Evolutionary conservation across 2,113 vertebrate genomes (phyloP).

Genomic region (Syngnathoides biaculeatus): DNA sequence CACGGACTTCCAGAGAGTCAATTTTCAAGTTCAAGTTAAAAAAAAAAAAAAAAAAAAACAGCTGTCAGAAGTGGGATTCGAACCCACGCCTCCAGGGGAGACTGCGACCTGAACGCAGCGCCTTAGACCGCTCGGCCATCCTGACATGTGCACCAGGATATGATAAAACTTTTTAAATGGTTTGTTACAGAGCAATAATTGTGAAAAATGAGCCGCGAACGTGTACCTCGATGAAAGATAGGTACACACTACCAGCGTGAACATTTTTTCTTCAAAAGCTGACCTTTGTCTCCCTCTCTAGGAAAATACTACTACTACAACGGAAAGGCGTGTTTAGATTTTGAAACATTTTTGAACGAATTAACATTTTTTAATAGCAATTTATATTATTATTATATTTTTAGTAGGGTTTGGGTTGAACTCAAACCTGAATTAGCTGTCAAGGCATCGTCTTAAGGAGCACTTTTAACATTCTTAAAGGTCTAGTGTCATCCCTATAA

Average conservation of each 20-base stretch:
- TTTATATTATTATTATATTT: too few species aligned
- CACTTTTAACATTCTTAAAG: neutral
- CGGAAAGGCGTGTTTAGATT: neutral
- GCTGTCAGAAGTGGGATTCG: conserved; percentile 45
- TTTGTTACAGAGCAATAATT: too few species aligned
- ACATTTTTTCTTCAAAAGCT: neutral
- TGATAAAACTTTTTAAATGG: too few species aligned
- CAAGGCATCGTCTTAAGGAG: neutral
- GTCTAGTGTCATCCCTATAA: too few species aligned
- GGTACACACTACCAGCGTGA: neutral
- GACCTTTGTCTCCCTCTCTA: neutral
- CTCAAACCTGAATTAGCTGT: neutral
- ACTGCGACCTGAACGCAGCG: conserved; percentile 56
- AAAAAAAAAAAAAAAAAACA: neutral
- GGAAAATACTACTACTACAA: neutral
- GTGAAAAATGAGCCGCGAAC: conserved; percentile 47
- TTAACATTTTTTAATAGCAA: neutral
- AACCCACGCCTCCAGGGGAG: conserved; percentile 61
- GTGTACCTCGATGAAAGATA: conserved; percentile 15
- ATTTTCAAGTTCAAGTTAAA: too few species aligned
- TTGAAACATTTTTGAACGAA: neutral
- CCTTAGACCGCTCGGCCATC: conserved; percentile 40
- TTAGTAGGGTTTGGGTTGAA: too few species aligned
- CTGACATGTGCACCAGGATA: neutral
- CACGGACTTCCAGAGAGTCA: too few species aligned